phyloP scores from a whole-genome alignment of 2,888 invertebrate species.

The Panopea generosa region DNA sequence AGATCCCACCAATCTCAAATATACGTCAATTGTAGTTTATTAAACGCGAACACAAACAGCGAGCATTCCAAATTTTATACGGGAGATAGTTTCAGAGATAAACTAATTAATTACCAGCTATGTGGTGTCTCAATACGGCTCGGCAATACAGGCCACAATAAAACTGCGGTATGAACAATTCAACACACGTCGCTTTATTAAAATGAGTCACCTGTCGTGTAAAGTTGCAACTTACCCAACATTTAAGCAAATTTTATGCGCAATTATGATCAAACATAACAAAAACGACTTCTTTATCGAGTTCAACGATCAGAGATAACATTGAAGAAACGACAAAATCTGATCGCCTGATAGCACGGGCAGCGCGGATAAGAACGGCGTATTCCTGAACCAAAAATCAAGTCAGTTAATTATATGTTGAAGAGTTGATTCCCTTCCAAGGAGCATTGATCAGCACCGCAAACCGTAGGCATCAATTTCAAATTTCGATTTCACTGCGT shows the following conservation, averaged over 20 bases:
- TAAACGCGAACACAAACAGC: neutral
- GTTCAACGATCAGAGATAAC: conserved; percentile 27
- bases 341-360: conserved; percentile 4
- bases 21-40: neutral
- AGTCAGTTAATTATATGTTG: neutral
- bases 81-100: conserved; percentile 18
- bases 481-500: conserved; percentile 13
- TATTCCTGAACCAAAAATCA: neutral
- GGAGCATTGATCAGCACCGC: neutral
- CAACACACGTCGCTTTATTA: neutral
- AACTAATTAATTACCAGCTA: conserved; percentile 47
- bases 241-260: neutral
- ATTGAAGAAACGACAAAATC: conserved; percentile 23
- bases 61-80: conserved; percentile 2
- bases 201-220: conserved; percentile 11
- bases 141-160: neutral
- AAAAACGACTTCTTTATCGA: conserved; percentile 21
- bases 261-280: conserved; percentile 3
- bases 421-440: neutral
- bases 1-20: too few species aligned
- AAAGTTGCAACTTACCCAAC: neutral
- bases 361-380: neutral
- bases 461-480: conserved; percentile 8
- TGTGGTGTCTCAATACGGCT: too few species aligned
- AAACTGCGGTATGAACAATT: neutral